Evolutionary conservation across 2,113 vertebrate genomes (phyloP).

Genomic region (Tretioscincus oriximinensis): DNA sequence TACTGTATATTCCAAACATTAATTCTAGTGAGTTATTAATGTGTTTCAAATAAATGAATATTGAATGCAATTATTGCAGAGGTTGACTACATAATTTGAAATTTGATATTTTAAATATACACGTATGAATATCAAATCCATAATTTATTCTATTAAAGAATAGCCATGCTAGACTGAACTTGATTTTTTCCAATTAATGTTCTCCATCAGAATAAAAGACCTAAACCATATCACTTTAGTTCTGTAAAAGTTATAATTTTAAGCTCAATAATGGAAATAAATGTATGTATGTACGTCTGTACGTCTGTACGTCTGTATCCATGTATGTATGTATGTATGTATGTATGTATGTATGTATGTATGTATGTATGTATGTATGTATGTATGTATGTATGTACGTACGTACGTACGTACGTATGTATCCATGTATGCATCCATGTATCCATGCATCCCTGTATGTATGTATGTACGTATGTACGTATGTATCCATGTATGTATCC

Average conservation of each 20-base stretch:
- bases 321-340: background rate
- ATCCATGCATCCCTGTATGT: too few relatives aligned
- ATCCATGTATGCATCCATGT: too few relatives aligned
- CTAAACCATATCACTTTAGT: background rate
- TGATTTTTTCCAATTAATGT: background rate
- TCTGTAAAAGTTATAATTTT: background rate
- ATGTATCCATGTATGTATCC: too few relatives aligned
- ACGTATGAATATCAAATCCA: background rate
- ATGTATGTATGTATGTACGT: background rate
- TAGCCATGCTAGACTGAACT: background rate
- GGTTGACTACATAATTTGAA: background rate
- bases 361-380: background rate
- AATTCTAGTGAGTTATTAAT: background rate
- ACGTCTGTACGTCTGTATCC: too few relatives aligned
- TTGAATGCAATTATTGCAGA: background rate
- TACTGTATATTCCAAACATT: background rate
- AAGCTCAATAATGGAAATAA: background rate
- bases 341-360: too few relatives aligned
- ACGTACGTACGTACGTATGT: background rate
- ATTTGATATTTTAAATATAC: slow-evolving; percentile 11
- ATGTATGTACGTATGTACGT: too few relatives aligned
- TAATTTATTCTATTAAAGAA: slow-evolving; percentile 10
- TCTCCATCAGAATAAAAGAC: background rate
- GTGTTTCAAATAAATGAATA: background rate
- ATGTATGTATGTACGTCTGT: background rate